These are phyloP conservation scores for Drosophila pseudoobscura DNA, from an alignment of 1,140 invertebrate species.

Conservation along the genomic window DNA sequence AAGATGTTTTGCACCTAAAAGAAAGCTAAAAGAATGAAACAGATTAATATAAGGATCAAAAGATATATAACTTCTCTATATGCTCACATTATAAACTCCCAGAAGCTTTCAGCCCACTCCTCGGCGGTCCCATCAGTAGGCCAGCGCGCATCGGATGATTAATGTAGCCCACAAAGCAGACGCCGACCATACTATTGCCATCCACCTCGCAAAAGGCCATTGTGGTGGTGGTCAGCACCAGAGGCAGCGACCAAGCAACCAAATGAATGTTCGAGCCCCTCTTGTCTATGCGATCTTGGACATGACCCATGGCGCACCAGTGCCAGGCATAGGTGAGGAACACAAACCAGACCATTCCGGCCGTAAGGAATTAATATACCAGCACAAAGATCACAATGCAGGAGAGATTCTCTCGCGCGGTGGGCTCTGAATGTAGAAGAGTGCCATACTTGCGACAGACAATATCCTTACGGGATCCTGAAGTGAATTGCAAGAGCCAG, in stretches of 20 bases:
- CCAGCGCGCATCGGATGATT: conserved; percentile 90
- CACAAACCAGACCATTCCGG: conserved; percentile 96
- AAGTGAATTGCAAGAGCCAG: conserved; percentile 93
- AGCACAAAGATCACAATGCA: conserved; percentile 97
- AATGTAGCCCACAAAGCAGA: conserved; percentile 96
- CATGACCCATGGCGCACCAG: conserved; percentile 86
- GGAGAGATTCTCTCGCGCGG: conserved; percentile 93
- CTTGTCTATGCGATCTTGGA: conserved; percentile 95
- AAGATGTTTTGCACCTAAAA: conserved; percentile 86
- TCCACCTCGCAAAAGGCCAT: conserved; percentile 96
- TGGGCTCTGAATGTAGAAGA: conserved; percentile 92
- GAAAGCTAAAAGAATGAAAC: background rate
- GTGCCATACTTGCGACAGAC: conserved; percentile 96
- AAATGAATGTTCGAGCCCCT: conserved; percentile 97
- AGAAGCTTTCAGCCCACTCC: conserved; percentile 90
- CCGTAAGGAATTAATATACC: conserved; percentile 97
- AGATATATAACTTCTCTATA: conserved; percentile 24
- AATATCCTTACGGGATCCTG: conserved; percentile 92
- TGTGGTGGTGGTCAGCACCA: conserved; percentile 94
- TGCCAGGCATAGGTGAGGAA: conserved; percentile 97
- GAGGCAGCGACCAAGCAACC: conserved; percentile 96
- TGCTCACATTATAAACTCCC: conserved; percentile 91
- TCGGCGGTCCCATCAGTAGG: conserved; percentile 91
- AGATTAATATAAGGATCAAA: background rate
- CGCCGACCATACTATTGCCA: conserved; percentile 95